Conservation (phyloP, 1,140 invertebrate species). For the Rhopalosiphum padi region DNA sequence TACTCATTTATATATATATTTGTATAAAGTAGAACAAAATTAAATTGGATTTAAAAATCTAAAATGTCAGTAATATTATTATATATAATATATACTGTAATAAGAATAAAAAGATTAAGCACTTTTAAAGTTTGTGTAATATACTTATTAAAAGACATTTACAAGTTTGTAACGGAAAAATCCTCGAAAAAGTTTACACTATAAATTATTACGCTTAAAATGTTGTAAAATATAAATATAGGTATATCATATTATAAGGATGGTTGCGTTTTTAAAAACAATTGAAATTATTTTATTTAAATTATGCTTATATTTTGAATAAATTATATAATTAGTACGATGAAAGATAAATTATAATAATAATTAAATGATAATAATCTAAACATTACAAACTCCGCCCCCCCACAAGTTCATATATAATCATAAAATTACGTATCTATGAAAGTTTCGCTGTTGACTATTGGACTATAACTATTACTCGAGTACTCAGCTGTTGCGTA, state of each 20-base stretch:
- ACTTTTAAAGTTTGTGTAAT: neutral
- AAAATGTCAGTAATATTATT: neutral
- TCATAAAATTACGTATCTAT: neutral
- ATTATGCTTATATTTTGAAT: neutral
- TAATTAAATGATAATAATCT: neutral
- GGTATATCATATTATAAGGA: neutral
- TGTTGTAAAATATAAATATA: neutral
- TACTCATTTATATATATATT: neutral
- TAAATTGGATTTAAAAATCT: neutral
- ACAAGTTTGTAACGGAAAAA: neutral
- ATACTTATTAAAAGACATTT: constrained; percentile 18
- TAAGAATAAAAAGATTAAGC: neutral
- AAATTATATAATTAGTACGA: neutral
- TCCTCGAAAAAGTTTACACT: neutral
- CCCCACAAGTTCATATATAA: neutral
- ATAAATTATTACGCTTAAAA: neutral
- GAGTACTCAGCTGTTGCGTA: neutral
- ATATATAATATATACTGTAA: neutral
- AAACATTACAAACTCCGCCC: neutral
- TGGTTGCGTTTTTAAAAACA: neutral
- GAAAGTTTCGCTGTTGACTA: neutral
- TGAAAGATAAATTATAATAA: neutral
- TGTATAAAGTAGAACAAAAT: neutral
- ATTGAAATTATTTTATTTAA: neutral
- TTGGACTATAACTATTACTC: neutral